These are phyloP conservation scores for Knipowitschia caucasica DNA, from an alignment of 2,797 vertebrate species.

Conservation along the genomic window DNA sequence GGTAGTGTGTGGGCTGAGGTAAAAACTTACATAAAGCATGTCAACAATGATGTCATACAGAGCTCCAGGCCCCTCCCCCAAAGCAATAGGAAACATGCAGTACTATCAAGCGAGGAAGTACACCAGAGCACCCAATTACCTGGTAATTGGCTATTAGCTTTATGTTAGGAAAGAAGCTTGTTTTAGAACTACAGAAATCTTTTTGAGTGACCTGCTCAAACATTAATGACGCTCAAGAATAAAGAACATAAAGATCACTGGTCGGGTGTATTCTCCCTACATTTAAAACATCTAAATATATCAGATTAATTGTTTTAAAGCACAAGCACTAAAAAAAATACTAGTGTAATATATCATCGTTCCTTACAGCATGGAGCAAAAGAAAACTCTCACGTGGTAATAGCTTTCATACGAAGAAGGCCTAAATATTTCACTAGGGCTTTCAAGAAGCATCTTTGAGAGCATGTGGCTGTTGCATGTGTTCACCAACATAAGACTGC, in stretches of 20 bases:
- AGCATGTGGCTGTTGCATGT: constrained; percentile 8
- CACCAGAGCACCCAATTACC: background rate
- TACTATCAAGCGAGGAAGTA: background rate
- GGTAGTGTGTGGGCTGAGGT: constrained; percentile 17
- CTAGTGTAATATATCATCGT: background rate
- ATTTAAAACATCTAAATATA: background rate
- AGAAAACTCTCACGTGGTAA: constrained; percentile 12
- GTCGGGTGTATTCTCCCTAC: background rate
- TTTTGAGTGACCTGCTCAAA: background rate
- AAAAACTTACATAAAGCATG: constrained; percentile 29
- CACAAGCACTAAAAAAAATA: background rate
- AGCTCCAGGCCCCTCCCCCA: background rate
- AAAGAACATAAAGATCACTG: background rate
- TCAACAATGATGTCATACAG: constrained; percentile 14
- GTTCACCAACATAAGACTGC: constrained; percentile 6
- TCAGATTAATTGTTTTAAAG: background rate
- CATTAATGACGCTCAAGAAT: background rate
- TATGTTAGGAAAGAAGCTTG: background rate
- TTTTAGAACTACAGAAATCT: background rate
- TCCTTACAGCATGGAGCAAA: constrained; percentile 5
- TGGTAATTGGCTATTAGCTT: background rate
- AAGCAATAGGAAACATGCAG: background rate
- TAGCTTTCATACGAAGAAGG: constrained; percentile 24
- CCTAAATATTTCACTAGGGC: constrained; percentile 45
- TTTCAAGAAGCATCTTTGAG: constrained; percentile 25